phyloP scores from a whole-genome alignment of 1,140 invertebrate species.

The Drosophila virilis region DNA sequence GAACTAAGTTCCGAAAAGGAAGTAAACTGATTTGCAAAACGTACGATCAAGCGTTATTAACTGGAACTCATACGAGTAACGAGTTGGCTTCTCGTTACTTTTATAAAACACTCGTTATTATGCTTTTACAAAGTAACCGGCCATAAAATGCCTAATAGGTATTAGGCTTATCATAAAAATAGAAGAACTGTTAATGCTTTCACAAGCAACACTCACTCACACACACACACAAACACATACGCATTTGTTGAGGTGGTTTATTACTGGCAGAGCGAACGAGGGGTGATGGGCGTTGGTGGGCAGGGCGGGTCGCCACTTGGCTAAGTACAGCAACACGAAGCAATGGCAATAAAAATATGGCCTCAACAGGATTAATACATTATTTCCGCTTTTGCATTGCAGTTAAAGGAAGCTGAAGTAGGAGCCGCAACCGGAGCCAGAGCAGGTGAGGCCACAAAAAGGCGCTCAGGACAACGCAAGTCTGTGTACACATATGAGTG shows the following conservation, averaged over 20 bases:
- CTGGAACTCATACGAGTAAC: too few relatives aligned
- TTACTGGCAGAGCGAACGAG: conserved; percentile 5
- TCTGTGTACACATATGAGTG: conserved; percentile 10
- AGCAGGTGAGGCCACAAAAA: conserved; percentile 38
- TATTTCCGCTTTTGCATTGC: conserved; percentile 68
- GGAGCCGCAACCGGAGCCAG: neutral
- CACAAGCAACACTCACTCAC: conserved; percentile 31
- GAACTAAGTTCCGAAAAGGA: too few relatives aligned
- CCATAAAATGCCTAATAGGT: conserved; percentile 10
- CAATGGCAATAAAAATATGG: conserved; percentile 83
- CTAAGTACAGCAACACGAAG: conserved; percentile 41
- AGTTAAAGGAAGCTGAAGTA: conserved; percentile 11
- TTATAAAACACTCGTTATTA: too few relatives aligned
- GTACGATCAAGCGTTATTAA: too few relatives aligned
- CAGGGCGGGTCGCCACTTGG: neutral
- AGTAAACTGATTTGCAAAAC: too few relatives aligned
- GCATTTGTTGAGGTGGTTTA: conserved; percentile 40
- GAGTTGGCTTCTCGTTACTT: neutral
- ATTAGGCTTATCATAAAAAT: conserved; percentile 32
- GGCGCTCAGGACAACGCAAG: conserved; percentile 22
- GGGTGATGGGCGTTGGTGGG: neutral
- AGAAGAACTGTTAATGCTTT: conserved; percentile 29
- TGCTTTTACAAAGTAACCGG: neutral
- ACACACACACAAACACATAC: conserved; percentile 16
- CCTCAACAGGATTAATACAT: conserved; percentile 84